Percentiles rank a stretch among this genome's conserved stretches.
Evolutionary conservation across 2,888 invertebrate genomes (phyloP).

Genomic region (Epirrhoe alternata): DNA sequence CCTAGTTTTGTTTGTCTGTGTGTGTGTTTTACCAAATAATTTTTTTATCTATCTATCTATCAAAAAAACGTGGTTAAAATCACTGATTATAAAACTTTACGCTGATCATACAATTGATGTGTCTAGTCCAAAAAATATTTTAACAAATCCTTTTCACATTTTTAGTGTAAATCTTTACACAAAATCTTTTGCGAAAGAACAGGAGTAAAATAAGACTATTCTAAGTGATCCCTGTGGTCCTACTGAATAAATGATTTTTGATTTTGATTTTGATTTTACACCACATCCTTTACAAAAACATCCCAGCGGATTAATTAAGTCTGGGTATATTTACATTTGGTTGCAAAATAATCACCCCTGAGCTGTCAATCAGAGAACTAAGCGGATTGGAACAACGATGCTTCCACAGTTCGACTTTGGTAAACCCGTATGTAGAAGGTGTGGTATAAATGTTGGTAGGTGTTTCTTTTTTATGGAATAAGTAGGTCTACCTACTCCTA

Average conservation of each 20-base stretch:
- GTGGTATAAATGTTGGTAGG: background rate
- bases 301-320: slow-evolving; percentile 29
- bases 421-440: slow-evolving; percentile 6
- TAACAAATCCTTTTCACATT: background rate
- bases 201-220: no score
- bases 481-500: no score
- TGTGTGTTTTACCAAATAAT: no score
- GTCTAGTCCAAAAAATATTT: background rate
- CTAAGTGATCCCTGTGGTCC: no score
- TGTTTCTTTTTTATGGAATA: background rate
- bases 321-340: slow-evolving; percentile 31
- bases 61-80: no score
- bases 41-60: no score
- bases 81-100: no score
- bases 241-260: no score
- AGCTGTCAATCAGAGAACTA: slow-evolving; percentile 42
- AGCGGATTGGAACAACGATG: slow-evolving; percentile 36
- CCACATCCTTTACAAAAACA: slow-evolving; percentile 25
- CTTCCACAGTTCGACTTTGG: slow-evolving; percentile 28
- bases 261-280: background rate
- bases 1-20: no score
- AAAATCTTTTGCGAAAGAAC: no score
- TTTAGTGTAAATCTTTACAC: no score
- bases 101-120: background rate
- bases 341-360: slow-evolving; percentile 35